Evolutionary conservation across 1,140 invertebrate genomes (phyloP), one percentile per base, ranked within the genome.

Genomic region (Lerema accius): DNA sequence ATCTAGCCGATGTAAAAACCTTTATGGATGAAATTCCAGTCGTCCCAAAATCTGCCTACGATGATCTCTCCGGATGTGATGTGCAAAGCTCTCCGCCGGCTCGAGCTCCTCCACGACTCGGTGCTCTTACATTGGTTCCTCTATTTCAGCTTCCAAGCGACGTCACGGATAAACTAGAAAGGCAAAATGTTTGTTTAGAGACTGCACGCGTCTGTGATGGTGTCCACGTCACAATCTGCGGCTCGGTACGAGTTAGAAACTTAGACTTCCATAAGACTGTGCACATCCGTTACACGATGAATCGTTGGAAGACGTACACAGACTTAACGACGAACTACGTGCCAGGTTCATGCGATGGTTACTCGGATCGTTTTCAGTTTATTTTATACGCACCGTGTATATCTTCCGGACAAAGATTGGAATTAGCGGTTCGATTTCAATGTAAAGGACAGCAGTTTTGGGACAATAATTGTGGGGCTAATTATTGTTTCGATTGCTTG

Each of bases 261-360:
- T 85, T 99, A 40, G 95, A 97, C 79, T 99, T 96, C 86, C 94
- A 98, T 78, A 99, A 99, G 91, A 95, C 94, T 15, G 97, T 99
- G 9, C 94, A 95, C 69, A 93, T 98, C 37, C 93, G 98, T 40
- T 98, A 98, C 84, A 95, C 96, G 0, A 92, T 96, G 67, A 96
- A 98, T 83, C 93, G 94, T 14, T 99, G 98, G 98, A 92, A 92
- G 58, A 96, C 94, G 19, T 96, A 94, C 83, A 94, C 94, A 19
- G 98, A 99, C 71, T 90, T 97, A 50, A 94, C 94, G 71, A 94
- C 97, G 0, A 94, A 92, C 3, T 99, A 99, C 82, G 94, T 98
- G 26, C 92, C 94, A 35, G 96, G 96, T 71, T 98, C 97, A 0
- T 97, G 96, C 86, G 97, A 99, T 76, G 97, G 97, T 0, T 96